phyloP scores from a whole-genome alignment of 2,797 vertebrate genomes.

The Ptychobarbus kaznakovi region DNA sequence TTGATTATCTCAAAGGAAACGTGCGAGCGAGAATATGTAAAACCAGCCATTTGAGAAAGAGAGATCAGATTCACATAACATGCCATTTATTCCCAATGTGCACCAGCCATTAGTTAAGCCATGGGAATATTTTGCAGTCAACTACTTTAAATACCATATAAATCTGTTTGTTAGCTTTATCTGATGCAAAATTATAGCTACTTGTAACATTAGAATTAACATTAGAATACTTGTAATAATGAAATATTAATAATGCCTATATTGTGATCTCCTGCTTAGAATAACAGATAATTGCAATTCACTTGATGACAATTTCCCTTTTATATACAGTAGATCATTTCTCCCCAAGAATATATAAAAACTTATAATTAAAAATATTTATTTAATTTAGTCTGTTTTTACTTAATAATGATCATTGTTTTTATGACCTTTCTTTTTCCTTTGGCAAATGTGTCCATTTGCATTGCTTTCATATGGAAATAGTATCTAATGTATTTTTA shows the following conservation, averaged over 20 bases:
- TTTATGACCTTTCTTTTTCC: constrained; percentile 36
- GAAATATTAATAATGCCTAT: neutral
- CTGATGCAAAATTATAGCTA: neutral
- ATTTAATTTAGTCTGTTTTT: constrained; percentile 69
- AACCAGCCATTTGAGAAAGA: neutral
- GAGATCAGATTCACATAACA: too few species aligned
- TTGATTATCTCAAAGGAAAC: constrained; percentile 40
- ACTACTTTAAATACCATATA: neutral
- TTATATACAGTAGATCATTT: neutral
- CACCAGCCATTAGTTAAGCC: neutral
- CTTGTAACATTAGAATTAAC: neutral
- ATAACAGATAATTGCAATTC: neutral
- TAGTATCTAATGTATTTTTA: constrained; percentile 71
- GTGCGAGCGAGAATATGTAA: neutral
- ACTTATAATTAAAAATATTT: constrained; percentile 11
- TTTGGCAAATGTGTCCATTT: constrained; percentile 64
- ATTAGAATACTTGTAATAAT: neutral
- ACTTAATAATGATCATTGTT: constrained; percentile 73
- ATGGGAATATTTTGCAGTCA: neutral
- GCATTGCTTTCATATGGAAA: constrained; percentile 80
- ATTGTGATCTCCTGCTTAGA: constrained; percentile 9
- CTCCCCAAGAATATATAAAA: constrained; percentile 36
- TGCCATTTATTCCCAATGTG: constrained; percentile 3
- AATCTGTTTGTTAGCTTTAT: neutral
- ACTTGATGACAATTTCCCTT: constrained; percentile 13